Conservation (phyloP, 1,140 invertebrate genomes). For the Aplysia californica region DNA sequence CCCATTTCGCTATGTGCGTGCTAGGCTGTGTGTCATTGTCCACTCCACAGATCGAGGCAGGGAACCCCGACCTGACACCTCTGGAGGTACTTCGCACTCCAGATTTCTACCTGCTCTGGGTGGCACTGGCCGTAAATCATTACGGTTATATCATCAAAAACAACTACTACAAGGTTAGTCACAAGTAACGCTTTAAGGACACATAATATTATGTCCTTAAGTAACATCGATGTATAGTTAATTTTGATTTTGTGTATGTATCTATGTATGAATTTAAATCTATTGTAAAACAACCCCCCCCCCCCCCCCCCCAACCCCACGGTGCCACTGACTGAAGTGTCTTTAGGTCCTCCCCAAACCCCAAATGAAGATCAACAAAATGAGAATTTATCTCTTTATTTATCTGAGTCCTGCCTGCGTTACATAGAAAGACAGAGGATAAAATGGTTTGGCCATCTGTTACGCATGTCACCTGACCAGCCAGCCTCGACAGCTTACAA, state of each 20-base stretch:
- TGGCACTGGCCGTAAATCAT: slow-evolving; percentile 32
- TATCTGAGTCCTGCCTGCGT: too few relatives aligned
- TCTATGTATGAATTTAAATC: background rate
- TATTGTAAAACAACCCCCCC: background rate
- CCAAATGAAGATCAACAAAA: background rate
- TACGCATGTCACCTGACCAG: too few relatives aligned
- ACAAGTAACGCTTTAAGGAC: background rate
- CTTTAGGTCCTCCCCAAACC: too few relatives aligned
- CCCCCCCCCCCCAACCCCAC: too few relatives aligned
- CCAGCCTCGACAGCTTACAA: too few relatives aligned
- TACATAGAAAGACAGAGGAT: too few relatives aligned
- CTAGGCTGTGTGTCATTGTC: too few relatives aligned
- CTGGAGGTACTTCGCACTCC: slow-evolving; percentile 21
- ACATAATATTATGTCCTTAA: background rate
- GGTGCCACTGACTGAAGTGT: too few relatives aligned
- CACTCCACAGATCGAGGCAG: too few relatives aligned
- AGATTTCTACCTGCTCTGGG: slow-evolving; percentile 35
- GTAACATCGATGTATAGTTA: background rate
- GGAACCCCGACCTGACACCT: slow-evolving; percentile 28
- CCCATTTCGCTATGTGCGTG: too few relatives aligned
- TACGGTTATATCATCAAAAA: slow-evolving; percentile 41
- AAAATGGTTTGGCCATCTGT: too few relatives aligned
- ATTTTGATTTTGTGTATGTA: background rate
- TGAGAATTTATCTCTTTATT: background rate
- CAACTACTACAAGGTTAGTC: slow-evolving; percentile 35